Evolutionary conservation across 2,797 vertebrate genomes (phyloP).

Genomic region (Lagodon rhomboides): DNA sequence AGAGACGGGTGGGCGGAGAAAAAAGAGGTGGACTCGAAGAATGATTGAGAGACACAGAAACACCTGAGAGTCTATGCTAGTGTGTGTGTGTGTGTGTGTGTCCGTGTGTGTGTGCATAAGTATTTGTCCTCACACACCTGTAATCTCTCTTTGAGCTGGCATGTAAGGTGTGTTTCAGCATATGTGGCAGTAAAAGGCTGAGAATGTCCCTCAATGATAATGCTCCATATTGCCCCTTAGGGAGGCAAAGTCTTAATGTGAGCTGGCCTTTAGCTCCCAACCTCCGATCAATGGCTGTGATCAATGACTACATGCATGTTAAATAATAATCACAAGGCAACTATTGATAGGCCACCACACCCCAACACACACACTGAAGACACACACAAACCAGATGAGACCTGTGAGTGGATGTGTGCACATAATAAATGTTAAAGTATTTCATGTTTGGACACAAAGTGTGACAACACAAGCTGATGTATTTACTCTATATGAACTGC

Average conservation of each 20-base stretch:
- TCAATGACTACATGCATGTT: slow-evolving; percentile 87
- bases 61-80: slow-evolving; percentile 40
- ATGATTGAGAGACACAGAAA: slow-evolving; percentile 73
- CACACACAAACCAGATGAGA: slow-evolving; percentile 17
- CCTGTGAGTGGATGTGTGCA: slow-evolving; percentile 4
- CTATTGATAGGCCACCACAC: slow-evolving; percentile 80
- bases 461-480: slow-evolving; percentile 4
- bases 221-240: slow-evolving; percentile 75
- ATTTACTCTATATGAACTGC: neutral
- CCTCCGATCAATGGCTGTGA: slow-evolving; percentile 81
- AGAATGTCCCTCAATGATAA: slow-evolving; percentile 79
- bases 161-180: slow-evolving; percentile 66
- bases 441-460: neutral
- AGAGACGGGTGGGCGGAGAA: slow-evolving; percentile 72
- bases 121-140: slow-evolving; percentile 47
- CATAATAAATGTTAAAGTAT: neutral
- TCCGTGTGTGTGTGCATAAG: slow-evolving; percentile 15
- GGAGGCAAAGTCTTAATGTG: slow-evolving; percentile 82
- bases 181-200: slow-evolving; percentile 62
- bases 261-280: slow-evolving; percentile 83
- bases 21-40: slow-evolving; percentile 60
- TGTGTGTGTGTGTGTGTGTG: slow-evolving; percentile 16
- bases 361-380: slow-evolving; percentile 33
- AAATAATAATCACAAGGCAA: slow-evolving; percentile 88
- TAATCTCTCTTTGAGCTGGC: slow-evolving; percentile 63